phyloP scores from a whole-genome alignment of 2,113 vertebrate species.

The Oryctolagus cuniculus region mOryCun1.1 NC_091436.1:76874001-76874500 shows the following conservation, averaged over 20 bases:
- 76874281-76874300: not conserved
- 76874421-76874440: conserved; percentile 32
- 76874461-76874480: conserved; percentile 35
- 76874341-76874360: not conserved
- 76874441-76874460: not conserved
- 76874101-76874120: not conserved
- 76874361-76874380: not conserved
- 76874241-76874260: not conserved
- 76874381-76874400: not conserved
- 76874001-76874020: not conserved
- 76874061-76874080: not conserved
- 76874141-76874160: not conserved
- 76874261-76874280: not conserved
- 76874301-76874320: not conserved
- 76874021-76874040: not conserved
- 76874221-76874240: not conserved
- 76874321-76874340: not conserved
- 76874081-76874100: not conserved
- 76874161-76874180: not conserved
- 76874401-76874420: not conserved
- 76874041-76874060: not conserved
- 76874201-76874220: not conserved
- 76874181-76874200: not conserved
- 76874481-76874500: not conserved
- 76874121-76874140: not conserved